These are phyloP conservation scores for Sinella curviseta DNA, from an alignment of 1,140 invertebrate species.

Conservation along the genomic window DNA sequence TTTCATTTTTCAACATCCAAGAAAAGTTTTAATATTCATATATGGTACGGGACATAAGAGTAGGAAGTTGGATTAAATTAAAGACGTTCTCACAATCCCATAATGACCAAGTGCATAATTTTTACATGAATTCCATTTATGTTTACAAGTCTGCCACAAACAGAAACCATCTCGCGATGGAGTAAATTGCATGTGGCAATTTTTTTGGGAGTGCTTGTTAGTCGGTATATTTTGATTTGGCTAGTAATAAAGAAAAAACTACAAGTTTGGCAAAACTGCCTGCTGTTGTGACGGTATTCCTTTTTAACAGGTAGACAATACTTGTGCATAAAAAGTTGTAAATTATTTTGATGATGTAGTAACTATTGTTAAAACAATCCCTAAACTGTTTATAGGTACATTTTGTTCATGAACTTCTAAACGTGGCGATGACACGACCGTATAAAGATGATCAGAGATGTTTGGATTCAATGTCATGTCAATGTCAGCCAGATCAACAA, in stretches of 20 bases:
- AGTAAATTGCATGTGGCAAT: neutral
- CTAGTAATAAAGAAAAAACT: neutral
- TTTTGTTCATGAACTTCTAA: neutral
- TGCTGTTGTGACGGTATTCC: too few species aligned
- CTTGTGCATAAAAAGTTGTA: too few species aligned
- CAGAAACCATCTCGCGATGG: neutral
- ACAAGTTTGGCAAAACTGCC: too few species aligned
- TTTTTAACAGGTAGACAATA: too few species aligned
- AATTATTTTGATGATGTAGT: neutral
- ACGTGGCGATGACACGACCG: neutral
- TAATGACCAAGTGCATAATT: too few species aligned
- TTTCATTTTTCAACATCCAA: too few species aligned
- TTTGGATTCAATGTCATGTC: neutral
- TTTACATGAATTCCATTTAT: too few species aligned
- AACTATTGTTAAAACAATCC: neutral
- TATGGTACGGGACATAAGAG: too few species aligned
- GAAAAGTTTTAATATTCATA: too few species aligned
- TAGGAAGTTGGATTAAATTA: too few species aligned
- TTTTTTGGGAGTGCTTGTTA: neutral
- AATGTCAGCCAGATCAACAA: slow-evolving; percentile 18
- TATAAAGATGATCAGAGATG: neutral
- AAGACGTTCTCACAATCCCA: too few species aligned
- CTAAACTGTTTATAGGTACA: neutral
- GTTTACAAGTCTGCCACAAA: too few species aligned
- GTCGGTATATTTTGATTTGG: neutral